A percentile compares a stretch with the other conserved stretches of the same genome.
These are phyloP conservation scores for Oedothorax gibbosus DNA, from an alignment of 1,140 invertebrate species.

Conservation along the genomic window DNA sequence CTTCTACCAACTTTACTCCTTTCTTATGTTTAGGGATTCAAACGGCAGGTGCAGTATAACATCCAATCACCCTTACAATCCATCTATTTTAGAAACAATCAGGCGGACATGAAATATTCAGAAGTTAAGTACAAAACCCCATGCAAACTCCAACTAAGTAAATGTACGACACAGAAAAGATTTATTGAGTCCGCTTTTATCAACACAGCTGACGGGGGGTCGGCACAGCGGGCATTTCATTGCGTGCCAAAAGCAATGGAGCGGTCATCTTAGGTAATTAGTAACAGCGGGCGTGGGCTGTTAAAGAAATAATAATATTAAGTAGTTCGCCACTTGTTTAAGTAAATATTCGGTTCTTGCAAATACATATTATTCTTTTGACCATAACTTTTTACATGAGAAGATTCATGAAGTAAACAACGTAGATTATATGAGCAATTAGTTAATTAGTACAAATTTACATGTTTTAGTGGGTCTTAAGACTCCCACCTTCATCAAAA, in stretches of 20 bases:
- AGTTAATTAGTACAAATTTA: no score
- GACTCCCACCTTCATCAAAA: no score
- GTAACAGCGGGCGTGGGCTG: slow-evolving; percentile 24
- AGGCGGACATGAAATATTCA: slow-evolving; percentile 23
- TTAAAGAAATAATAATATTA: slow-evolving; percentile 29
- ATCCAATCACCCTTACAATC: neutral
- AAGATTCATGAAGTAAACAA: no score
- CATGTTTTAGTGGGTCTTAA: no score
- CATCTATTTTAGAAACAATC: neutral
- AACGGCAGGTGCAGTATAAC: no score
- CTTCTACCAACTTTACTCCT: no score
- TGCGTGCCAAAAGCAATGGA: slow-evolving; percentile 37
- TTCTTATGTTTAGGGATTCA: no score
- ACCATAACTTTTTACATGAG: no score
- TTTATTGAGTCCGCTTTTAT: slow-evolving; percentile 31
- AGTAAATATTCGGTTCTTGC: no score
- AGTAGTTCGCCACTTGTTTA: no score
- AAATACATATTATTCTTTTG: no score
- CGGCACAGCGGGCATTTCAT: slow-evolving; percentile 3
- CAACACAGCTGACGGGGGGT: neutral
- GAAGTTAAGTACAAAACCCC: neutral
- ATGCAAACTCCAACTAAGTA: slow-evolving; percentile 24
- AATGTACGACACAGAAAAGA: slow-evolving; percentile 17
- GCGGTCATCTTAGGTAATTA: slow-evolving; percentile 40
- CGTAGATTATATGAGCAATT: no score